A percentile compares a stretch with the other conserved stretches of the same genome.
Conservation (phyloP, 2,797 vertebrate species). For the Menidia menidia region DNA sequence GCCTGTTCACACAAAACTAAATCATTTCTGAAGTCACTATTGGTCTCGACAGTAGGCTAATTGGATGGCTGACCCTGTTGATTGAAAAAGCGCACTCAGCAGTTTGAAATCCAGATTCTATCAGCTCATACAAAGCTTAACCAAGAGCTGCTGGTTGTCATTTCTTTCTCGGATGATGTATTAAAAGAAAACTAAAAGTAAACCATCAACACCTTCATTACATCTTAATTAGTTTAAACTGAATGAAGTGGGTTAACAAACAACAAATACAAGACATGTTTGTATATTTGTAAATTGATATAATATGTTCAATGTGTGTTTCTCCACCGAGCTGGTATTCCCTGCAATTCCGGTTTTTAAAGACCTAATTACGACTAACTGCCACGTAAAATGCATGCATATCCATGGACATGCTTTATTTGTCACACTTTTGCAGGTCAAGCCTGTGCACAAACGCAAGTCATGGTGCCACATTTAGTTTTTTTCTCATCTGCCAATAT, state of each 20-base stretch:
- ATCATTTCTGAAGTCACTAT: slow-evolving; percentile 58
- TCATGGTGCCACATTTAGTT: not conserved
- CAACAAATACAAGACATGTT: not conserved
- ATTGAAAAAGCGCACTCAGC: slow-evolving; percentile 57
- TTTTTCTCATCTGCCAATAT: slow-evolving; percentile 5
- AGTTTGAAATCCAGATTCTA: slow-evolving; percentile 55
- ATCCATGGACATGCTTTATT: not conserved
- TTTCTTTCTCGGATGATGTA: slow-evolving; percentile 22
- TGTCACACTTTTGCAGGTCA: slow-evolving; percentile 1
- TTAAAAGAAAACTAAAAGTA: slow-evolving; percentile 11
- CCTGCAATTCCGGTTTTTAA: not conserved
- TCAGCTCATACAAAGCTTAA: slow-evolving; percentile 44
- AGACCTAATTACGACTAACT: not conserved
- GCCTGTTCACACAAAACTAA: slow-evolving; percentile 56
- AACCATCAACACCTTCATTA: not conserved
- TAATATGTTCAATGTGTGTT: not conserved
- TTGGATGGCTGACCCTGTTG: slow-evolving; percentile 64
- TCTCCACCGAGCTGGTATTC: not conserved
- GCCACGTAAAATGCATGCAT: not conserved
- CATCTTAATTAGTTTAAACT: not conserved
- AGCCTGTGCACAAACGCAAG: not conserved
- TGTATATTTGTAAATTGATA: not conserved
- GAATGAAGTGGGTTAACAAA: not conserved
- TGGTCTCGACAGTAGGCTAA: slow-evolving; percentile 58
- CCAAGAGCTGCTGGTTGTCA: slow-evolving; percentile 45